Conservation (phyloP, 2,113 vertebrate species). For the Antigone vipio region DNA sequence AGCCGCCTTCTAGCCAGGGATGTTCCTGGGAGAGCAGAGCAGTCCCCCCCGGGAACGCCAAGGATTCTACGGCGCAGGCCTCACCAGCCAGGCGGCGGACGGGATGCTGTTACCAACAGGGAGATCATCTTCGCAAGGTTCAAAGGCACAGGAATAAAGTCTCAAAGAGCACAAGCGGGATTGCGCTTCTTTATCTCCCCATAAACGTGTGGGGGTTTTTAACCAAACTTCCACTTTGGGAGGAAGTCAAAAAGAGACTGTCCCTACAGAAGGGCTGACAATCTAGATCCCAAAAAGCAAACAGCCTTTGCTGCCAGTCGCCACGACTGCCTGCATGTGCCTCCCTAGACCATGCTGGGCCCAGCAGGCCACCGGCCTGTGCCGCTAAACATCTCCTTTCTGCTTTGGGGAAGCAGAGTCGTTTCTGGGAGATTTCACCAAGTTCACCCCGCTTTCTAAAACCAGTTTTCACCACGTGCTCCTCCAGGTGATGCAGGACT, state of each 20-base stretch:
- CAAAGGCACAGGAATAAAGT: neutral
- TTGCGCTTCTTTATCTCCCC: neutral
- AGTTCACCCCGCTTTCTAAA: neutral
- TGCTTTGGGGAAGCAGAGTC: neutral
- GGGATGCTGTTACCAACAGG: neutral
- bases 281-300: neutral
- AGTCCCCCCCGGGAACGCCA: neutral
- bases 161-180: neutral
- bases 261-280: too few relatives aligned
- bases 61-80: neutral
- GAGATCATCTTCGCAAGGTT: neutral
- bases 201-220: neutral
- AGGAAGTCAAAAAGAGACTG: neutral
- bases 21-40: neutral
- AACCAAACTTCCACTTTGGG: neutral
- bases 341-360: neutral
- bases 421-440: neutral
- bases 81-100: rapidly evolving
- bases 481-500: neutral
- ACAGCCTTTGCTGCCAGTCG: neutral
- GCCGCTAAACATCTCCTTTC: neutral
- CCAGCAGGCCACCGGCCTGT: neutral
- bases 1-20: neutral
- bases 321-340: neutral
- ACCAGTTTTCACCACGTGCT: neutral